These are phyloP conservation scores for Dioctria rufipes DNA, from an alignment of 2,888 invertebrate species.

Conservation along the genomic window DNA sequence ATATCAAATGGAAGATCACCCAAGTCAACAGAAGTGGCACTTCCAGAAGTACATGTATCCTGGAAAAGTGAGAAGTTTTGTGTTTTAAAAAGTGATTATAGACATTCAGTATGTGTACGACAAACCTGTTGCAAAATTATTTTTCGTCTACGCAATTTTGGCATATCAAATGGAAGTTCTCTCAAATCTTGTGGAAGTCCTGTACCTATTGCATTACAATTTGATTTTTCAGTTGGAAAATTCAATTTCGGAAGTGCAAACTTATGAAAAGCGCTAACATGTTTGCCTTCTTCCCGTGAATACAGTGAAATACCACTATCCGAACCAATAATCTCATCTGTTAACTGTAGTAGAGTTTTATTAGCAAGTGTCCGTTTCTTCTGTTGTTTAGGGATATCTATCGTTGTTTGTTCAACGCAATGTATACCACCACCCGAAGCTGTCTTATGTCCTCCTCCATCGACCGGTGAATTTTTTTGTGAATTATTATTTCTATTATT, in stretches of 20 bases:
- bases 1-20: slow-evolving; percentile 91
- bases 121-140: slow-evolving; percentile 76
- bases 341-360: slow-evolving; percentile 75
- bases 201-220: slow-evolving; percentile 66
- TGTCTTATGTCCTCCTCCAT: slow-evolving; percentile 71
- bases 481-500: slow-evolving; percentile 85
- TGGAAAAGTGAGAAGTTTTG: slow-evolving; percentile 55
- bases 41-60: slow-evolving; percentile 78
- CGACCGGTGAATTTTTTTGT: slow-evolving; percentile 84
- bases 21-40: slow-evolving; percentile 83
- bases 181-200: slow-evolving; percentile 79
- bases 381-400: slow-evolving; percentile 64
- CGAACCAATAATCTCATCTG: slow-evolving; percentile 85
- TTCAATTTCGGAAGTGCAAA: slow-evolving; percentile 73
- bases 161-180: slow-evolving; percentile 92
- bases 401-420: slow-evolving; percentile 57
- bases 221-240: slow-evolving; percentile 73
- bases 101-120: not conserved
- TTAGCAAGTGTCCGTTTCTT: slow-evolving; percentile 81
- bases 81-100: not conserved
- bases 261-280: slow-evolving; percentile 75
- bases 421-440: slow-evolving; percentile 43
- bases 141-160: slow-evolving; percentile 83
- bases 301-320: slow-evolving; percentile 92
- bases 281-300: slow-evolving; percentile 84